phyloP scores from a whole-genome alignment of 2,797 vertebrate species.

The Cirrhinus molitorella region DNA sequence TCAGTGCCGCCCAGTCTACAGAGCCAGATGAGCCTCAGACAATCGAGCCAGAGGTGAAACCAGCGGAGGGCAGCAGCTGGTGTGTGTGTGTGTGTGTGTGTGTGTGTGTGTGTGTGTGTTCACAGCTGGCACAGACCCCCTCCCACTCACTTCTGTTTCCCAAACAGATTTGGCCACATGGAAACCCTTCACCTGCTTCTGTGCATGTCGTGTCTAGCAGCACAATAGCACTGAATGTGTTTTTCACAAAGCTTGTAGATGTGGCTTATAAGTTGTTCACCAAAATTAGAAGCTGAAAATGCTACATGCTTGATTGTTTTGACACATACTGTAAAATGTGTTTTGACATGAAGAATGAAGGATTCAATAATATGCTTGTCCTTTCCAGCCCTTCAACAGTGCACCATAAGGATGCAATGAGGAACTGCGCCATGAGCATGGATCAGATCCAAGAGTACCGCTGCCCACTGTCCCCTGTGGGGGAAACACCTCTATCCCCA shows the following conservation, averaged over 20 bases:
- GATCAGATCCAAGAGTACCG: slow-evolving; percentile 97
- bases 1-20: slow-evolving; percentile 77
- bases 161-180: slow-evolving; percentile 27
- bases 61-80: slow-evolving; percentile 76
- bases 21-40: slow-evolving; percentile 71
- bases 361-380: slow-evolving; percentile 41
- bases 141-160: slow-evolving; percentile 52
- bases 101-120: slow-evolving; percentile 42
- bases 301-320: not conserved
- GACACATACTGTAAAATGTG: not conserved
- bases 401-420: slow-evolving; percentile 93
- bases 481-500: slow-evolving; percentile 87
- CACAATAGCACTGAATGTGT: slow-evolving; percentile 17
- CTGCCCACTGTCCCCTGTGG: slow-evolving; percentile 90
- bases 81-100: slow-evolving; percentile 56
- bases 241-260: slow-evolving; percentile 15
- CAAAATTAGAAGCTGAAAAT: not conserved
- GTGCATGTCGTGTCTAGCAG: slow-evolving; percentile 30
- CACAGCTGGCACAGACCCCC: slow-evolving; percentile 42
- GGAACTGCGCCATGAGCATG: slow-evolving; percentile 96
- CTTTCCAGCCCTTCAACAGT: slow-evolving; percentile 86
- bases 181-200: slow-evolving; percentile 33
- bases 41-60: slow-evolving; percentile 71
- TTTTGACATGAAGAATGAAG: slow-evolving; percentile 16
- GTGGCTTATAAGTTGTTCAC: not conserved